Evolutionary conservation across 2,797 vertebrate species (phyloP), one percentile per base, ranked within the genome.

Genomic region (Tokudaia tokunoshimensis): DNA sequence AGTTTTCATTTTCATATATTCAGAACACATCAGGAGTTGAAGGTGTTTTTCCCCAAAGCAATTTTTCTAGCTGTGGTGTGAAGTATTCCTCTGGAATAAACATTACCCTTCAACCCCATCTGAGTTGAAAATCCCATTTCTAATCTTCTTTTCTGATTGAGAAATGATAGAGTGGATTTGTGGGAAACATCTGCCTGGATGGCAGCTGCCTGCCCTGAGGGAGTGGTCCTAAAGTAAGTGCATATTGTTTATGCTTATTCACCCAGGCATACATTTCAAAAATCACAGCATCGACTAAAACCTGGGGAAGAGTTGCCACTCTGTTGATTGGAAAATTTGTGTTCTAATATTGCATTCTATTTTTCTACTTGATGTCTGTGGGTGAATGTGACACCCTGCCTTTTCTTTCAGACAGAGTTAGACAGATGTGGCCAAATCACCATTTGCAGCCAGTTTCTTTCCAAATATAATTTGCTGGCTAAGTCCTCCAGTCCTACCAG

Each of bases 41-140:
- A 67, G 67, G 41, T 34, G 47, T 93, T 92, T 93, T 76, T 31
- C 61, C 89, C 89, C 63, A 91, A 96, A 94, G 95, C 79, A 97
- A 94, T 97, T 97, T 97, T 97, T 96, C 89, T 95, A 57, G 94
- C 97, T 78, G 57, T 92, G 83, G 96, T 0, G 0, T 94, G 92
- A 97, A 95, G 87, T 89, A 92, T 97, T 97, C 97, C 92, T 96
- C 87, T 90, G 93, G 91, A 96, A 96, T 93, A 96, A 98, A 97
- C 92, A 94, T 97, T 81, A 94, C 89, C 97, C 97, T 98, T 83
- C 93, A 96, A 92, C 26, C 95, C 50, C 34, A 10, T 94, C 76
- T 93, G 81, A 92, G 75, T 94, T 97, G 94, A 96, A 98, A 98
- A 98, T 97, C 92, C 87, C 81, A 96, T 97, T 97, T 98, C 92